Evolutionary conservation across 2,888 invertebrate species (phyloP), one percentile per base, ranked within the genome.

Genomic region (Physocephala rufipes): DNA sequence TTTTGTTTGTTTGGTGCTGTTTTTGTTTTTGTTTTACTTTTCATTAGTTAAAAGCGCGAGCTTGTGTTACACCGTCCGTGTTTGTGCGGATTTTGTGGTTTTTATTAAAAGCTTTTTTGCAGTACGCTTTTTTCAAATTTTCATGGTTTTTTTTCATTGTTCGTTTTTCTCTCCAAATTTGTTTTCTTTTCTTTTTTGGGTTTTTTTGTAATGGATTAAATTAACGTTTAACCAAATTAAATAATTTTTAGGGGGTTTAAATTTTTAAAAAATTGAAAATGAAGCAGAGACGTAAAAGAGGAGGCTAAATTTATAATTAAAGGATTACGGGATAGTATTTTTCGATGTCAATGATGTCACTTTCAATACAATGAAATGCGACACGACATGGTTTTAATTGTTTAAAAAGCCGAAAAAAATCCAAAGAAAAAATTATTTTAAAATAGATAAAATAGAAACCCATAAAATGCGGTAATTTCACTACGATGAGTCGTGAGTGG

Each of bases 31-130:
- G 4, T 58, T 13, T 28, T 15, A 1, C 3, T 58, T 58, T 58
- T 15, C 16, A 24, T 36, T 36, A 36, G 36, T 36, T 36, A 36
- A 36, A 36, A 36, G 36, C 36, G 36, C 36, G n/a, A n/a, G 36
- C 36, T 9, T 36, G 36, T 36, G 36, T 36, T 36, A 7, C 36
- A 36, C 36, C 36, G 36, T 36, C n/a, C 24, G 24, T 58, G 15
- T 58, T 58, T 58, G 26, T 58, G 58, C 13, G 58, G 58, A 16
- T 58, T 58, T 58, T 64, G 64, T 49, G 64, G 64, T 47, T 64
- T 64, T 64, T 64, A 64, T 64, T 64, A 49, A 64, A 64, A n/a
- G 64, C 49, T 49, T 64, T 24, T 26, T 36, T n/a, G n/a, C 24
- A 21, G 53, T 19, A 12, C 21, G 16, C 19, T n/a, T 36, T 36